These are phyloP conservation scores for Druon quercuslanigerum DNA, from an alignment of 1,140 invertebrate species.

Conservation along the genomic window DNA sequence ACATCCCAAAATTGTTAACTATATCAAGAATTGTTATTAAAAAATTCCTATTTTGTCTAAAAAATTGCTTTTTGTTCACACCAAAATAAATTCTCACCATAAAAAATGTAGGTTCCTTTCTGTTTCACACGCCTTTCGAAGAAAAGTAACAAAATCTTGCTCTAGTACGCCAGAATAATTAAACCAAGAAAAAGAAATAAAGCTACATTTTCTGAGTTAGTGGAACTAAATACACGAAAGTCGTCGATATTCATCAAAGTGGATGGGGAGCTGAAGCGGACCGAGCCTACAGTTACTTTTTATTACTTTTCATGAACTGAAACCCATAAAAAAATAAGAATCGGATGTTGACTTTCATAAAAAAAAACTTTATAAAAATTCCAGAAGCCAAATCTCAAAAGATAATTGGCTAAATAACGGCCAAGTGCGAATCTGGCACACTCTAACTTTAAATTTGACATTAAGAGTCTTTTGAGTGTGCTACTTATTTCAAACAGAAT, in stretches of 20 bases:
- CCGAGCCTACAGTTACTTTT: constrained; percentile 50
- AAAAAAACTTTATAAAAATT: neutral
- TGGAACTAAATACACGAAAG: constrained; percentile 50
- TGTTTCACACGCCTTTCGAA: neutral
- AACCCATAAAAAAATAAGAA: constrained; percentile 8
- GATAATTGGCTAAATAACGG: constrained; percentile 18
- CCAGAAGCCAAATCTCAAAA: constrained; percentile 12
- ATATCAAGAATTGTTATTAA: too few relatives aligned
- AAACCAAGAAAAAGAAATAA: neutral
- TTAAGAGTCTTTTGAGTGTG: neutral
- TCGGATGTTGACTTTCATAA: neutral
- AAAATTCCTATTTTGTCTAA: too few relatives aligned
- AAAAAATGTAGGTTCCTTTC: neutral
- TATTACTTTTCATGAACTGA: constrained; percentile 32
- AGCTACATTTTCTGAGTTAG: constrained; percentile 32
- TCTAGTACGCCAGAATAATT: neutral
- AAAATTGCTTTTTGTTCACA: too few relatives aligned
- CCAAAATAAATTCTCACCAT: too few relatives aligned
- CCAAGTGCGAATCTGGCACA: neutral
- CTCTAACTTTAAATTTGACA: neutral
- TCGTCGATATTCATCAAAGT: constrained; percentile 48
- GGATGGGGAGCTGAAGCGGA: constrained; percentile 31
- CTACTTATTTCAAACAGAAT: neutral
- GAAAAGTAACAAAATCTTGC: neutral
- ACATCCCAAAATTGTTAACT: too few relatives aligned